Evolutionary conservation across 2,888 invertebrate species (phyloP).

Genomic region (Drosophila picticornis): DNA sequence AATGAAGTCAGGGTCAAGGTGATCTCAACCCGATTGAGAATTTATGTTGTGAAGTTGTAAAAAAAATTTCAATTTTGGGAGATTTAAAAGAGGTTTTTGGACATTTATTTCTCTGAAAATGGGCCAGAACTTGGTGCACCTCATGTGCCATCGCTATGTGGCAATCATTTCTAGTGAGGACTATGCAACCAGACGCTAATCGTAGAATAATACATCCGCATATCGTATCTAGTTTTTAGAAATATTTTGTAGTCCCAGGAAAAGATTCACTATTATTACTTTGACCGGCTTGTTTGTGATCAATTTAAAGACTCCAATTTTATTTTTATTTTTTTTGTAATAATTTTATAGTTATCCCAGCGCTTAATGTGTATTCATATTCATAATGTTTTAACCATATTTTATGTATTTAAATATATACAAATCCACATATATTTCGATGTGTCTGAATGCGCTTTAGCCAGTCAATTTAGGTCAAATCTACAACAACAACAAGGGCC

Average conservation of each 20-base stretch:
- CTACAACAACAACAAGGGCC: conserved; percentile 30
- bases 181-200: neutral
- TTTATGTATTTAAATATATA: neutral
- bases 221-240: neutral
- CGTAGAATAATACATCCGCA: neutral
- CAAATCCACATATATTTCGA: neutral
- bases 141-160: neutral
- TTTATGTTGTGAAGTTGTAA: neutral
- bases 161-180: neutral
- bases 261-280: neutral
- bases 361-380: neutral
- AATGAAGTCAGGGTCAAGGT: no score
- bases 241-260: neutral
- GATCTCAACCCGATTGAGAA: neutral
- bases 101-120: neutral
- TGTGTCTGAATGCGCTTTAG: conserved; percentile 22
- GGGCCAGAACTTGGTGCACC: neutral
- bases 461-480: conserved; percentile 65
- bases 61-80: neutral
- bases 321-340: neutral
- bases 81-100: neutral
- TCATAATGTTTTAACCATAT: neutral
- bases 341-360: neutral
- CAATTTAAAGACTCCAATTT: neutral
- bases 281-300: neutral